A percentile compares a stretch with the other conserved stretches of the same genome.
phyloP scores from a whole-genome alignment of 1,140 invertebrate species.

The Scaptomyza pallida region DNA sequence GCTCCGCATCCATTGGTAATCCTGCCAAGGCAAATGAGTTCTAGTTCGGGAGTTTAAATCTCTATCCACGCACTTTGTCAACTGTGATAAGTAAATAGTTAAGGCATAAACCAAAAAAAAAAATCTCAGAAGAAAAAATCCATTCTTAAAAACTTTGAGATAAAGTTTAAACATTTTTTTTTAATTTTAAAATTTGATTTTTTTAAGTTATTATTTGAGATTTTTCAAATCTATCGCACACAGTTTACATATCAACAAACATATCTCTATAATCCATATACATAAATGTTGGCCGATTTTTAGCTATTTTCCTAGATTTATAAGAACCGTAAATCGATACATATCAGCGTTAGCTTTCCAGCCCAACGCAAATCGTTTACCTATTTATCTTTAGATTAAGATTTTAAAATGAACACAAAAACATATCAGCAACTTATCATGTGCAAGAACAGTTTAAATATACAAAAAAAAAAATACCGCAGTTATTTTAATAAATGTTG shows the following conservation, averaged over 20 bases:
- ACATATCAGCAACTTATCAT: slow-evolving; percentile 28
- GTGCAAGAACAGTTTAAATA: slow-evolving; percentile 36
- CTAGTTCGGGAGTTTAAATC: slow-evolving; percentile 23
- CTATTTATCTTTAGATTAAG: slow-evolving; percentile 10
- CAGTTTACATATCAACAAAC: not conserved
- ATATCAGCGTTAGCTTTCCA: slow-evolving; percentile 35
- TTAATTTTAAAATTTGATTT: too few species aligned
- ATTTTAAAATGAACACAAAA: not conserved
- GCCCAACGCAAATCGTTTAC: slow-evolving; percentile 22
- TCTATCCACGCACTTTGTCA: slow-evolving; percentile 36
- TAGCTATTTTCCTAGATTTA: slow-evolving; percentile 6
- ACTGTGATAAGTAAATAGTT: slow-evolving; percentile 71
- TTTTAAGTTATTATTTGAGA: not conserved
- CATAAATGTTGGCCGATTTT: slow-evolving; percentile 27
- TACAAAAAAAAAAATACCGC: slow-evolving; percentile 6
- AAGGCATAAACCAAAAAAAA: slow-evolving; percentile 33
- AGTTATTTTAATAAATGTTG: slow-evolving; percentile 60
- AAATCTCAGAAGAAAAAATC: not conserved
- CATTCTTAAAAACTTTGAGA: slow-evolving; percentile 33
- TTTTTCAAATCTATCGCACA: slow-evolving; percentile 51
- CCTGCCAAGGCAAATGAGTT: slow-evolving; percentile 83
- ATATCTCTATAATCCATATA: too few species aligned
- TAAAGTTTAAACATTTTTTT: too few species aligned
- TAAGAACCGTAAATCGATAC: slow-evolving; percentile 28
- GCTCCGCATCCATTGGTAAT: slow-evolving; percentile 69